Conservation (phyloP, 2,888 invertebrate species). For the Tholera decimalis region DNA sequence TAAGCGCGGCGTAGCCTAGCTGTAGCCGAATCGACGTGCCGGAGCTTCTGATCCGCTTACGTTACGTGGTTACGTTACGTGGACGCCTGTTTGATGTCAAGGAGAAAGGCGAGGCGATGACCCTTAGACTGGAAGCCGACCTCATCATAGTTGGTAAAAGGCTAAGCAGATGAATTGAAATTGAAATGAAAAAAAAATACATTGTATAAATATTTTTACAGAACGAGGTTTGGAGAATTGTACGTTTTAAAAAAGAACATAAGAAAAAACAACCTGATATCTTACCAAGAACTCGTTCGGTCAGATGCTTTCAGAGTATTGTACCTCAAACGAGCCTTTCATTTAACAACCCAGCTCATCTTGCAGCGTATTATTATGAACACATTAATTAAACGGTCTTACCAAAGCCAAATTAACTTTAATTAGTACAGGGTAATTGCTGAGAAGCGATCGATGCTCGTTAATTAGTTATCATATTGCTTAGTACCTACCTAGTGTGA, state of each 20-base stretch:
- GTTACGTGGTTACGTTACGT: no score
- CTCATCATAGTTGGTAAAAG: no score
- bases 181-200: no score
- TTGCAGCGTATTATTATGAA: conserved; percentile 18
- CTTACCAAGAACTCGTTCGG: neutral
- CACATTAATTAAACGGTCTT: conserved; percentile 31
- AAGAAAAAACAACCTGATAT: neutral
- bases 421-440: conserved; percentile 36
- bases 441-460: conserved; percentile 10
- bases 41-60: no score
- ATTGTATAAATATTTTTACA: neutral
- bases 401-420: conserved; percentile 33
- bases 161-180: no score
- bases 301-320: neutral
- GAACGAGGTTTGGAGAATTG: neutral
- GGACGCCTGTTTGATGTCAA: no score
- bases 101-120: no score
- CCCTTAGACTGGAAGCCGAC: no score
- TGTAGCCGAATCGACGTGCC: no score
- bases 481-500: neutral
- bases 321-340: neutral
- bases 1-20: no score
- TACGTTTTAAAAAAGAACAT: neutral
- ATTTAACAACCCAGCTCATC: conserved; percentile 20
- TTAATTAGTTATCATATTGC: conserved; percentile 27